Percentiles rank a stretch among this genome's conserved stretches.
Evolutionary conservation across 2,888 invertebrate species (phyloP).

Genomic region (Macrosiphum euphorbiae): DNA sequence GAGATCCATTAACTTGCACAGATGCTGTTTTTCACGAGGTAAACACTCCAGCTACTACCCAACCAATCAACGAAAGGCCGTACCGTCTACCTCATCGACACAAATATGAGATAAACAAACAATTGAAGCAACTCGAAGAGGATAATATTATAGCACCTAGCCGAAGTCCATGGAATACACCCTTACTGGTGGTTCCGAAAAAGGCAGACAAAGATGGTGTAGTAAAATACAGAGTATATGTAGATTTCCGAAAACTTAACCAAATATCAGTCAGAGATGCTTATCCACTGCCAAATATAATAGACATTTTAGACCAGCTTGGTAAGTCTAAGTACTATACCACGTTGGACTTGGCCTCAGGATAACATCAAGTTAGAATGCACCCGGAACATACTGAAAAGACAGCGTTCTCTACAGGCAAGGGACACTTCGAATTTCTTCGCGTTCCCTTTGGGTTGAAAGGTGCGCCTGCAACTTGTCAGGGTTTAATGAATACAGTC

Average conservation of each 20-base stretch:
- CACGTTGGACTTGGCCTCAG: too few relatives aligned
- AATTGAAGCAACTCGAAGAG: background rate
- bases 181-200: constrained; percentile 66
- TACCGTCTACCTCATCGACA: constrained; percentile 69
- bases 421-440: constrained; percentile 59
- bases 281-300: background rate
- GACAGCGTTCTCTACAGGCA: constrained; percentile 44
- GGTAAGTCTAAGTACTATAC: constrained; percentile 30
- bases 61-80: constrained; percentile 49
- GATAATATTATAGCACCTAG: constrained; percentile 25
- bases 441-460: constrained; percentile 46
- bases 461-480: constrained; percentile 39
- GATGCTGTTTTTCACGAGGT: constrained; percentile 27
- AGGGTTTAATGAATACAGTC: constrained; percentile 68
- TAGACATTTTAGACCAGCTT: background rate
- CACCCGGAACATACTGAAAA: background rate
- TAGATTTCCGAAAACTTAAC: background rate
- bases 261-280: background rate
- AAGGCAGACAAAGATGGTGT: constrained; percentile 66
- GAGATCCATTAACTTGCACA: too few relatives aligned
- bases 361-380: background rate
- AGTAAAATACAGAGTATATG: constrained; percentile 62
- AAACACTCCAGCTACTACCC: background rate
- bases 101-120: constrained; percentile 36
- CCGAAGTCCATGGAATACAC: background rate